Conservation (phyloP, 2,888 invertebrate species). For the Drosophila engyochracea region DNA sequence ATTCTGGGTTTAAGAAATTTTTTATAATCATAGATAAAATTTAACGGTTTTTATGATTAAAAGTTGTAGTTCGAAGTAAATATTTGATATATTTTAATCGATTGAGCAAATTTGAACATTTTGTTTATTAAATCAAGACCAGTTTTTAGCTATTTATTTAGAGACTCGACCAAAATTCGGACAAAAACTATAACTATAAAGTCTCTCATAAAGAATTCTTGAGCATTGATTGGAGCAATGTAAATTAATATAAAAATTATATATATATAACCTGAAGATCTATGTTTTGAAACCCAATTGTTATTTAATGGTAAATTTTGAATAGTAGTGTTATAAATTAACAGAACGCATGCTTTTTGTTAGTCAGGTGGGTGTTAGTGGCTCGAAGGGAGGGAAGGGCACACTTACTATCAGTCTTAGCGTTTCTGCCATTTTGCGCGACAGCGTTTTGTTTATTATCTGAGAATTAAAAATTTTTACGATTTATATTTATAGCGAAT, state of each 20-base stretch:
- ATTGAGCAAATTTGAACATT: not conserved
- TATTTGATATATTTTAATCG: not conserved
- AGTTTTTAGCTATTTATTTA: not conserved
- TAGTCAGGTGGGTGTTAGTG: conserved; percentile 2
- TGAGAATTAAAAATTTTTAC: conserved; percentile 81
- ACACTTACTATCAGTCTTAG: conserved; percentile 84
- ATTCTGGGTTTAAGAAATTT: not conserved
- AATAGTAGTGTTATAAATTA: not conserved
- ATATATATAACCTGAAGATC: not conserved
- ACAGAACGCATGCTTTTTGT: conserved; percentile 8
- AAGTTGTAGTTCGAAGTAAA: not conserved
- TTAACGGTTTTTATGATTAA: not conserved
- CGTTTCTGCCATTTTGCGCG: conserved; percentile 83
- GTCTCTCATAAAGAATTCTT: not conserved
- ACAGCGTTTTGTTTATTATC: conserved; percentile 84
- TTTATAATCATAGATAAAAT: not conserved
- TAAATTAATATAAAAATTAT: too few relatives aligned
- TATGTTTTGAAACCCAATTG: not conserved
- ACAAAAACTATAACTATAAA: not conserved
- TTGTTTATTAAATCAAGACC: not conserved
- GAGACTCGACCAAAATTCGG: not conserved
- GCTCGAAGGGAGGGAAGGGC: not conserved
- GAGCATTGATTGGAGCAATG: not conserved
- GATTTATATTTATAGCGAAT: conserved; percentile 59
- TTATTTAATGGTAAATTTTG: not conserved